These are phyloP conservation scores for Nasonia oneida DNA, from an alignment of 2,888 invertebrate genomes.

Conservation along the genomic window DNA sequence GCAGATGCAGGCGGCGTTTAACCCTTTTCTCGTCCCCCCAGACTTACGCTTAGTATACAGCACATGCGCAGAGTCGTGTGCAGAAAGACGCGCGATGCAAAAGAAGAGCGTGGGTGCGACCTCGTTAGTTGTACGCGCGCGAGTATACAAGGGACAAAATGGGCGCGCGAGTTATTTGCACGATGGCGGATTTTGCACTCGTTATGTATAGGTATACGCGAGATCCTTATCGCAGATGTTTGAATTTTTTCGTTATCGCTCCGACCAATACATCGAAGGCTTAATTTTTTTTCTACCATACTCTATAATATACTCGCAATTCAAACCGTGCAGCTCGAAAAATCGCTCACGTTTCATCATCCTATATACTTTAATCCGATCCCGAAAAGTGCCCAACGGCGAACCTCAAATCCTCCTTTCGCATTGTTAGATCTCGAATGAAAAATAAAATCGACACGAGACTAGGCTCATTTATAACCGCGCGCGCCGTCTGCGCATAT, in stretches of 20 bases:
- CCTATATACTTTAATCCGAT: neutral
- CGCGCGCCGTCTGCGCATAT: conserved; percentile 30
- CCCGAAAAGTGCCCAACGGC: neutral
- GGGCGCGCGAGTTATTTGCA: conserved; percentile 34
- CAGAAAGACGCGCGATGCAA: neutral
- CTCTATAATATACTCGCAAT: no score
- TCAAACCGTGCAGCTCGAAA: no score
- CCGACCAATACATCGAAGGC: no score
- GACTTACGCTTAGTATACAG: neutral
- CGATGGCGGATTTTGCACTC: conserved; percentile 48
- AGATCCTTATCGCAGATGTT: no score
- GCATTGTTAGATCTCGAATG: neutral
- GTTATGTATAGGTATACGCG: no score
- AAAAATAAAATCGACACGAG: conserved; percentile 19
- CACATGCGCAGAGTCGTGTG: conserved; percentile 44
- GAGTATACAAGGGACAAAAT: conserved; percentile 37
- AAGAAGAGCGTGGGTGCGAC: conserved; percentile 11
- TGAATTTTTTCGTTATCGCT: no score
- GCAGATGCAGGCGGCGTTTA: conserved; percentile 26
- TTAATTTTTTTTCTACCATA: no score
- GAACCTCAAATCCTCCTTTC: conserved; percentile 25
- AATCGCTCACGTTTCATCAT: neutral
- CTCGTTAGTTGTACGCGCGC: conserved; percentile 8
- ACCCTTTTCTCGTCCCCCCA: conserved; percentile 47
- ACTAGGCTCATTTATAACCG: conserved; percentile 51